A percentile compares a stretch with the other conserved stretches of the same genome.
These are phyloP conservation scores for Pantherophis vulpinus DNA, from an alignment of 2,797 vertebrate genomes.

Conservation along the genomic window DNA sequence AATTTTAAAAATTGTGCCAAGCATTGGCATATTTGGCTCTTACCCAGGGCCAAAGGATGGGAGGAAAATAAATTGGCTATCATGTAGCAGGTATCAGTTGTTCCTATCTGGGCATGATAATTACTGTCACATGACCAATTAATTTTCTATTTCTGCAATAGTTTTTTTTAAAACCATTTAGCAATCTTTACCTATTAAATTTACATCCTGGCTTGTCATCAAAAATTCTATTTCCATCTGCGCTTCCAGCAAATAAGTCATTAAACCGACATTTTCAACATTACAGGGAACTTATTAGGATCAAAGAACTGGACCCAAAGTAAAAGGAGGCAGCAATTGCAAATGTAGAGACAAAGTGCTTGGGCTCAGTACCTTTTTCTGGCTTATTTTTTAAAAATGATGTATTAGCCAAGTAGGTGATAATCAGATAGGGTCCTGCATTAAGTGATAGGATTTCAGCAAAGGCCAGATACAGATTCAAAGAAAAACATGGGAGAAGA, in stretches of 20 bases:
- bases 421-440: background rate
- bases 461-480: background rate
- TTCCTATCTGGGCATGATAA: background rate
- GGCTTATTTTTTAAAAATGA: background rate
- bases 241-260: background rate
- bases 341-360: background rate
- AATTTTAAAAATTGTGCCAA: background rate
- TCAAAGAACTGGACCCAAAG: background rate
- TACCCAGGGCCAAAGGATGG: background rate
- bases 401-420: background rate
- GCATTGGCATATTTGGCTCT: background rate
- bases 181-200: background rate
- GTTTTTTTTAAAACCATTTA: background rate
- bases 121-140: background rate
- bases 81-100: background rate
- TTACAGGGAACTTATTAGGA: background rate
- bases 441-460: background rate
- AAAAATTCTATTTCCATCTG: background rate
- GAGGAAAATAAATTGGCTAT: background rate
- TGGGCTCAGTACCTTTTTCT: background rate
- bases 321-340: background rate
- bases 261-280: background rate
- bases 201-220: background rate
- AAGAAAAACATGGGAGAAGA: background rate
- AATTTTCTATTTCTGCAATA: background rate